Percentiles rank a stretch among this genome's conserved stretches.
Conservation (phyloP, 2,113 vertebrate species). For the cattle (Bos taurus) region ARS-UCD2.0 NC_037350.1:14120501-14121000, state of each 20-base stretch:
- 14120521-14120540: fast-evolving
- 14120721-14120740: not conserved
- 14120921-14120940: not conserved
- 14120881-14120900: too few relatives aligned
- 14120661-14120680: not conserved
- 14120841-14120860: not conserved
- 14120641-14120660: not conserved
- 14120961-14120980: not conserved
- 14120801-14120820: not conserved
- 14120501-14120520: not conserved
- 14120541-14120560: not conserved
- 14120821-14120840: not conserved
- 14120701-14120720: not conserved
- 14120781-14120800: not conserved
- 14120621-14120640: not conserved
- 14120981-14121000: not conserved
- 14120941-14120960: not conserved
- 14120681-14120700: not conserved
- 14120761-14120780: not conserved
- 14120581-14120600: not conserved
- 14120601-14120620: not conserved
- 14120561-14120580: not conserved
- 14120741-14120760: not conserved
- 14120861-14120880: not conserved
- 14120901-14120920: not conserved